Evolutionary conservation across 2,888 invertebrate genomes (phyloP), one percentile per base, ranked within the genome.

Genomic region (Napeogenes inachia): DNA sequence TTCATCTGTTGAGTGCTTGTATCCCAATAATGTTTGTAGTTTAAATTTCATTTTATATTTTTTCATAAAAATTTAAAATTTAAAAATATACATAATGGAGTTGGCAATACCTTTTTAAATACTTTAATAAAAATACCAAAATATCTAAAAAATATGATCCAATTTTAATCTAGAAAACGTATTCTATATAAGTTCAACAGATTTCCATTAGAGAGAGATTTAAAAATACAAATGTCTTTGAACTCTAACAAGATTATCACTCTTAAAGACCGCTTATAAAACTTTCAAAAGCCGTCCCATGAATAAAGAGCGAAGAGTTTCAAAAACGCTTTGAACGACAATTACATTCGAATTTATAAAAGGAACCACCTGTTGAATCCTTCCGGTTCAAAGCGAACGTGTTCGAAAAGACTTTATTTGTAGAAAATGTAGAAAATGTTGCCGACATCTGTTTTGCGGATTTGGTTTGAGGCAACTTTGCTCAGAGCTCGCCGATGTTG

Each of bases 331-430:
- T 74, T 73, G 75, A 80, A 77, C 77, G 75, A 78, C 83, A 84
- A 84, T 87, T 84, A 85, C 82, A 85, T 85, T 82, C 78, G 80
- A 84, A 86, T 84, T 83, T 81, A 77, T 80, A 82, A 83, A 85
- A 84, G 79, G 72, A 75, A 75, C 86, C 86, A 89, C 89, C 89
- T 89, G 89, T 89, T 89, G 87, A 77, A 74, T 73, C 54, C 68
- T 75, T 63, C 65, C 70, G 4, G 35, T 6, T 63, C 38, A 64
- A 73, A 68, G 74, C 71, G 73, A 80, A 77, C 76, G 79, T 81
- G 76, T 80, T 77, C 78, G 75, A 80, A 87, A 87, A 83, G 83
- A 82, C 85, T 86, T 85, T 84, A 86, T 85, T 84, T 80, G 79
- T 73, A 71, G 77, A 75, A 84, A 82, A 81, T 74, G 79, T 78